phyloP scores from a whole-genome alignment of 2,888 invertebrate genomes.

The Cryptus viduatorius region DNA sequence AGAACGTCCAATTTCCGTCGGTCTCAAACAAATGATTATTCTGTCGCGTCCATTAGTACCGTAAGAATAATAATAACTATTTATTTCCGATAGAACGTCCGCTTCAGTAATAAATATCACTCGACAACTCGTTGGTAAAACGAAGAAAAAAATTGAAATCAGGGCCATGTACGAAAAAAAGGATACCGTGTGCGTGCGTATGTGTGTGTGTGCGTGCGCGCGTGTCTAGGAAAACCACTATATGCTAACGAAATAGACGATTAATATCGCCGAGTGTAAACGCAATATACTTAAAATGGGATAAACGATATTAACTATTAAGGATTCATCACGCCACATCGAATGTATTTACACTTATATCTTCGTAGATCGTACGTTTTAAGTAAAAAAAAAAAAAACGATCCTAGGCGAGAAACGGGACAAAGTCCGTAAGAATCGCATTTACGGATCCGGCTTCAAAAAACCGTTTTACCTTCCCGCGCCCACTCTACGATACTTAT shows the following conservation, averaged over 20 bases:
- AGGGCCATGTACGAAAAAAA: slow-evolving; percentile 27
- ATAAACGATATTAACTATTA: slow-evolving; percentile 63
- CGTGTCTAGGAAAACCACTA: slow-evolving; percentile 32
- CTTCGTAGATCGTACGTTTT: slow-evolving; percentile 54
- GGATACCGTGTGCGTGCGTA: background rate
- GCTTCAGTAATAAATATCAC: slow-evolving; percentile 65
- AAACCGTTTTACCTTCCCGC: slow-evolving; percentile 23
- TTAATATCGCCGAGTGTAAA: slow-evolving; percentile 51
- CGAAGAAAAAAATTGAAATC: slow-evolving; percentile 17
- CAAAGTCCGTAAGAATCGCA: slow-evolving; percentile 16
- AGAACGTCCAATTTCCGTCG: slow-evolving; percentile 65
- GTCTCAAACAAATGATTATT: slow-evolving; percentile 74
- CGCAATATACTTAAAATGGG: slow-evolving; percentile 58
- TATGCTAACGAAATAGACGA: slow-evolving; percentile 26
- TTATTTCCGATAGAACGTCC: slow-evolving; percentile 76
- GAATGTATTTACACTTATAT: slow-evolving; percentile 57
- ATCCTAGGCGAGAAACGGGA: slow-evolving; percentile 17
- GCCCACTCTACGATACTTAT: slow-evolving; percentile 16
- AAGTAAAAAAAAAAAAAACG: slow-evolving; percentile 35
- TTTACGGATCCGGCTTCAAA: slow-evolving; percentile 11
- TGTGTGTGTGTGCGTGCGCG: slow-evolving; percentile 19
- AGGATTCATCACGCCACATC: slow-evolving; percentile 63
- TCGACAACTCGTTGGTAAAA: slow-evolving; percentile 7
- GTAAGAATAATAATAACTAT: slow-evolving; percentile 75
- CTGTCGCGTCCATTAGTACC: slow-evolving; percentile 78